These are phyloP conservation scores for Alviniconcha marisindica DNA, from an alignment of 1,140 invertebrate genomes.

Conservation along the genomic window DNA sequence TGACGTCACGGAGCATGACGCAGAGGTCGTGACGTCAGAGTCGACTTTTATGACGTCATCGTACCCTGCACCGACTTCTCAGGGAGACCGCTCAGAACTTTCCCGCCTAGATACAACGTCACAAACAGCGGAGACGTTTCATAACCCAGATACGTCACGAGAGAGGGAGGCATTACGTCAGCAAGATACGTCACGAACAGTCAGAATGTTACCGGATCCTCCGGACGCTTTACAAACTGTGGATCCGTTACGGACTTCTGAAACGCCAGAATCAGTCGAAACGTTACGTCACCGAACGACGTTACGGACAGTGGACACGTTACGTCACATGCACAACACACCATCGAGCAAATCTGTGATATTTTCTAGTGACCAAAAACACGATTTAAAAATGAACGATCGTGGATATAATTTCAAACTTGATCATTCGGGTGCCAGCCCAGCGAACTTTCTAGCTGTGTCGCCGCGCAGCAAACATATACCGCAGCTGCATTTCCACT, in stretches of 20 bases:
- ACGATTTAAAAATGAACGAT: neutral
- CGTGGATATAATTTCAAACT: neutral
- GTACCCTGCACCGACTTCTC: neutral
- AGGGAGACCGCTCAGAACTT: neutral
- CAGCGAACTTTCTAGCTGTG: neutral
- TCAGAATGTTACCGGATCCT: too few species aligned
- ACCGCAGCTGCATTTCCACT: neutral
- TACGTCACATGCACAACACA: neutral
- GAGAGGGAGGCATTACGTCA: too few species aligned
- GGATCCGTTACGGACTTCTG: neutral
- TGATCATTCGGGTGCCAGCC: neutral
- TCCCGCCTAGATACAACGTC: neutral
- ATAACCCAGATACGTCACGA: too few species aligned
- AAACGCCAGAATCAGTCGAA: too few species aligned
- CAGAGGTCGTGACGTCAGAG: neutral
- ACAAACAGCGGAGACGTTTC: too few species aligned
- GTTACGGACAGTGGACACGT: neutral
- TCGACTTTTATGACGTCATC: neutral
- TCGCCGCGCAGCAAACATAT: neutral
- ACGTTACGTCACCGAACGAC: neutral
- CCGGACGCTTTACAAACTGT: too few species aligned
- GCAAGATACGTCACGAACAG: too few species aligned
- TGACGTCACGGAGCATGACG: neutral
- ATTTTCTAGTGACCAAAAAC: neutral
- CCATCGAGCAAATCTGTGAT: slow-evolving; percentile 9